Percentiles rank a stretch among this genome's conserved stretches.
Conservation (phyloP, 2,888 invertebrate genomes). For the Mesorhabditis belari region DNA sequence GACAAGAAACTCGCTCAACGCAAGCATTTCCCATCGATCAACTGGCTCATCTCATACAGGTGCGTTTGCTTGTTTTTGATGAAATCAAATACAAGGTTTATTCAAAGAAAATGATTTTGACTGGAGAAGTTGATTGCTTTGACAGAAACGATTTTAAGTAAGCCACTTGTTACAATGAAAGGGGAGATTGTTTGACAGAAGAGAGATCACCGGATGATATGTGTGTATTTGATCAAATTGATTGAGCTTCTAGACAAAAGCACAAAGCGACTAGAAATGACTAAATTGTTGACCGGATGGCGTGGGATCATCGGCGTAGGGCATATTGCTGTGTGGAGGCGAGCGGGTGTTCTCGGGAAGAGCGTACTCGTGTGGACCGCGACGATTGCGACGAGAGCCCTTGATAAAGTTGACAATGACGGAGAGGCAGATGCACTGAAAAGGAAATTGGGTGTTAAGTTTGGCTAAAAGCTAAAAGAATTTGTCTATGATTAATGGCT, state of each 20-base stretch:
- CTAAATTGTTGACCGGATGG: slow-evolving; percentile 43
- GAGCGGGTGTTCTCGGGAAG: slow-evolving; percentile 33
- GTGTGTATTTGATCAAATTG: too few relatives aligned
- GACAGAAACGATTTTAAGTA: background rate
- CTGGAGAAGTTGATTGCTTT: background rate
- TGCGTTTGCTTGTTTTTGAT: slow-evolving; percentile 8
- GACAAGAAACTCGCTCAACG: slow-evolving; percentile 65
- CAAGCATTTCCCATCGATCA: slow-evolving; percentile 99
- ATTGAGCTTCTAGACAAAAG: too few relatives aligned
- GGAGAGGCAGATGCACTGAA: slow-evolving; percentile 15
- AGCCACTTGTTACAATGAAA: too few relatives aligned
- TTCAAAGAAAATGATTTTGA: too few relatives aligned
- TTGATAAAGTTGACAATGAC: slow-evolving; percentile 15
- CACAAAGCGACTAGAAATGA: slow-evolving; percentile 34
- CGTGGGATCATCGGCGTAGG: slow-evolving; percentile 37
- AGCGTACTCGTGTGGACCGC: slow-evolving; percentile 24
- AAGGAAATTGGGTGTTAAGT: too few relatives aligned
- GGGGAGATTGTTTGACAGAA: background rate
- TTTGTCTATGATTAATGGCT: too few relatives aligned
- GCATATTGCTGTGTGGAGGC: slow-evolving; percentile 19
- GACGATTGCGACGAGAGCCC: slow-evolving; percentile 1
- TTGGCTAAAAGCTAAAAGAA: too few relatives aligned
- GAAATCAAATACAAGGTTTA: too few relatives aligned
- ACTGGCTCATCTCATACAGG: slow-evolving; percentile 93
- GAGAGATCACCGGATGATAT: background rate